A percentile compares a stretch with the other conserved stretches of the same genome.
Conservation (phyloP, 1,140 invertebrate genomes). For the Ceratina australensis region DNA sequence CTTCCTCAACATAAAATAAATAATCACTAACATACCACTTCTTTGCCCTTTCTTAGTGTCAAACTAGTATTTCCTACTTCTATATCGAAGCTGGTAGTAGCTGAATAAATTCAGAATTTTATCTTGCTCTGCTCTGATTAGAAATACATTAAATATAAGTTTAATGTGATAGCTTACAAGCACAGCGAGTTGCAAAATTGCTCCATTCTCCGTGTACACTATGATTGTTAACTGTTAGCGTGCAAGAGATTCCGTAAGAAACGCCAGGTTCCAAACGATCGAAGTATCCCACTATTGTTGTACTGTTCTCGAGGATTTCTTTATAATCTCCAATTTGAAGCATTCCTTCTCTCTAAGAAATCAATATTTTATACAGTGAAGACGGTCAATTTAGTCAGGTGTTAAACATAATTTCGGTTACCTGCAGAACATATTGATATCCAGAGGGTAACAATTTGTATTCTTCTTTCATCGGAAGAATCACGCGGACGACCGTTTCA, state of each 20-base stretch:
- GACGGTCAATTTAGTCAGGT: not conserved
- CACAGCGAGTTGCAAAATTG: constrained; percentile 40
- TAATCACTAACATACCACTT: not conserved
- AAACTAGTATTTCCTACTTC: constrained; percentile 24
- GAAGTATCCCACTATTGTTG: not conserved
- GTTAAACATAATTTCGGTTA: constrained; percentile 5
- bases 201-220: not conserved
- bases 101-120: constrained; percentile 20
- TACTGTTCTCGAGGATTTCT: not conserved
- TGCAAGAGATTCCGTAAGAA: constrained; percentile 3
- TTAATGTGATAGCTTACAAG: constrained; percentile 11
- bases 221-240: not conserved
- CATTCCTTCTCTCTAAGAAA: not conserved
- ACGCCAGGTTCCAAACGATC: constrained; percentile 10
- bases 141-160: not conserved
- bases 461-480: constrained; percentile 2
- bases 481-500: constrained; percentile 16
- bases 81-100: not conserved
- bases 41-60: not conserved
- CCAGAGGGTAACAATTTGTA: not conserved
- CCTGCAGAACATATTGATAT: constrained; percentile 17
- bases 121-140: not conserved
- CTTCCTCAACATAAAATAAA: not conserved
- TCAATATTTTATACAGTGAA: not conserved
- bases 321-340: not conserved